Evolutionary conservation across 2,797 vertebrate genomes (phyloP), one percentile per base, ranked within the genome.

Genomic region (Denticeps clupeoides): DNA sequence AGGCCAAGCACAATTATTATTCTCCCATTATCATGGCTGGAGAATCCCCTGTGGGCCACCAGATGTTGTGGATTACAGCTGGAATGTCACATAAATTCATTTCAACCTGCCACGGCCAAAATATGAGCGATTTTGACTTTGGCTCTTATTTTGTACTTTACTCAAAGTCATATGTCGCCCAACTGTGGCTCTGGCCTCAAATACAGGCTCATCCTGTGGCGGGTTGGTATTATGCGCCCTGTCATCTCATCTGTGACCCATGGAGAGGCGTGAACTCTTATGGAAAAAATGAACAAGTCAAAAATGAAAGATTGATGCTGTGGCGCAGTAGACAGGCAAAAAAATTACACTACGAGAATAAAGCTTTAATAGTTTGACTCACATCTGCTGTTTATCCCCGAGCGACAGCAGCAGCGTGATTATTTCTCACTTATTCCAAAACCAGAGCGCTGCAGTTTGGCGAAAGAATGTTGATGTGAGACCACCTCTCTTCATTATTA

Each of bases 11-110:
- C 31, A 35, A 58, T 55, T 21, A 58, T 50, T 45, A 46, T 19
- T 26, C 37, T 47, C 7, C 40, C 37, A 13, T 41, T 49, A 45
- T 49, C 27, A 40, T 28, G 37, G 56, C 44, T 41, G 19, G 24
- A 21, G 45, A 31, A 33, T 52, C 29, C 42, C 49, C 33, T 19
- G n/a, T 15, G 29, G 56, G 50, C 24, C 45, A 45, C 53, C 65
- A 70, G 63, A 72, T 68, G 67, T 66, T 55, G 31, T 5, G 59
- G 58, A 69, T 65, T 65, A 62, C 15, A 21, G 33, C 50, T 43
- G 63, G 70, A 72, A 68, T 65, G 65, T 65, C 57, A 61, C 57
- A 64, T 61, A 46, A 53, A 48, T 56, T 62, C 41, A 52, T 50
- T 62, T 56, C 51, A 65, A 33, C 35, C 26, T 53, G 44, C 53